Base-by-base conservation (phyloP, 2,888 invertebrate species). In the Cephus nigrinus region DNA sequence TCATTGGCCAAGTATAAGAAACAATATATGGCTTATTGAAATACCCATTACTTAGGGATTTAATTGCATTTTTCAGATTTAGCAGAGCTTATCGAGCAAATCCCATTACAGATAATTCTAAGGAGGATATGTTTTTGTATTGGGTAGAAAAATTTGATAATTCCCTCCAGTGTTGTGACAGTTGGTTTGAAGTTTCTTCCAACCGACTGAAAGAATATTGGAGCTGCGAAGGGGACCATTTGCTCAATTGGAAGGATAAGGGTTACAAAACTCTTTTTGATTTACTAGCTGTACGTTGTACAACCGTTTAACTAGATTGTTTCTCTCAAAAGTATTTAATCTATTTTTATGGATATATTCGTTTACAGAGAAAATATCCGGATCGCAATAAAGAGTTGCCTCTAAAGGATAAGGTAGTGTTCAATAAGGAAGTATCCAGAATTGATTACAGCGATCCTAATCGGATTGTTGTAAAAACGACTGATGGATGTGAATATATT, bases 211-310 rank as follows among this genome's bases (percentile, higher is more conserved):
- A 93, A 1, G 94, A 95, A 81, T 95, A 94, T 86, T 93, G 94
- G 93, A 91, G 92, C 0, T 96, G 96, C 87, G 94, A 95, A 12
- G 97, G 97, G 0, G 94, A 96, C 86, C 91, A 92, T 30, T 90
- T 95, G 84, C 92, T 96, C 4, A 94, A 95, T 86, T 97, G 96
- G 97, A 96, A 95, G 84, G 93, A 94, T 76, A 93, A 93, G 80
- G 96, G 96, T 1, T 97, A 94, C 87, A 93, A 92, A 81, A 95
- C 93, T 2, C 92, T 97, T 79, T 91, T 97, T 74, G 93, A 95
- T 84, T 86, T 96, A 73, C 92, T 97, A 80, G 93, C 94, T 94
- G 96, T 96, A 92, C 88, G 90, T 87, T 75, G 36, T 73, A 30
- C 23, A 36, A 12, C 23, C n/a, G 35, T n/a, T 36, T 79, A 30